Conservation (phyloP, 2,888 invertebrate genomes). For the Ctenicera cuprea region DNA sequence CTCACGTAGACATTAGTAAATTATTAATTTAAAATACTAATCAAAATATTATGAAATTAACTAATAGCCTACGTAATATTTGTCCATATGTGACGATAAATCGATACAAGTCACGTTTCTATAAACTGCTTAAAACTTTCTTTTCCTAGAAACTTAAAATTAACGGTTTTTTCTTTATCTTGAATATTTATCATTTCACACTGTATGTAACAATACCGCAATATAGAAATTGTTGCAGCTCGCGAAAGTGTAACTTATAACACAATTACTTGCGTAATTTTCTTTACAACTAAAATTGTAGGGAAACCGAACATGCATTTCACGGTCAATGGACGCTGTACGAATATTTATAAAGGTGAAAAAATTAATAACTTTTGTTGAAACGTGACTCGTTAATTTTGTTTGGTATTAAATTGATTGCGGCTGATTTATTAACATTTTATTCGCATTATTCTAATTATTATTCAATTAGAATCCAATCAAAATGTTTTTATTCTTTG, state of each 20-base stretch:
- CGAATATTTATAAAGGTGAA: constrained; percentile 8
- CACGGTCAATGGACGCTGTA: constrained; percentile 20
- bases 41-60: constrained; percentile 3
- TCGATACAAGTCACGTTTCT: neutral
- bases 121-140: constrained; percentile 17
- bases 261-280: constrained; percentile 23
- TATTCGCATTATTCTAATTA: no score
- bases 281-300: neutral
- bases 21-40: neutral
- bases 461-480: no score
- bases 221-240: constrained; percentile 16
- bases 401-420: neutral
- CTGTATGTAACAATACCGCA: constrained; percentile 8
- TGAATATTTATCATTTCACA: constrained; percentile 21
- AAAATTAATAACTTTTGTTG: constrained; percentile 26
- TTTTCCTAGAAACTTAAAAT: constrained; percentile 25
- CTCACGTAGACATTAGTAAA: neutral
- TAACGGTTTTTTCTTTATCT: neutral
- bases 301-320: constrained; percentile 40
- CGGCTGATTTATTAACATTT: no score
- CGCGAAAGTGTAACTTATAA: constrained; percentile 30
- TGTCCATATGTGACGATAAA: constrained; percentile 17
- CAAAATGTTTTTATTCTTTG: no score
- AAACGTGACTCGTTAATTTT: constrained; percentile 13
- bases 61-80: neutral